phyloP scores from a whole-genome alignment of 1,140 invertebrate genomes.

The Dendroctonus ponderosae region DNA sequence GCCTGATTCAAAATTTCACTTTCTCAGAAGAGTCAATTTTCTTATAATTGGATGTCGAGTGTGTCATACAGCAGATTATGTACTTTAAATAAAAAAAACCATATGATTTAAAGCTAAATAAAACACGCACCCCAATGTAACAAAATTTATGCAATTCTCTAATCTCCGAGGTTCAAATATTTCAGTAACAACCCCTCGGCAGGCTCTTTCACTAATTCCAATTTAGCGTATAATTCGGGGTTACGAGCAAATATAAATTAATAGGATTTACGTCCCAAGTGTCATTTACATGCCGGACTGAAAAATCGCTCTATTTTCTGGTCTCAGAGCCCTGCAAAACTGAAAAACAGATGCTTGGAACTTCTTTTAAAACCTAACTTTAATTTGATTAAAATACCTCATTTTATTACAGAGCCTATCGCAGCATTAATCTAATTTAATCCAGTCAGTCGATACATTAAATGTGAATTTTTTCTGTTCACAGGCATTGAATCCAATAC shows the following conservation, averaged over 20 bases:
- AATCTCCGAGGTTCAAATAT: no score
- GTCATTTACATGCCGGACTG: no score
- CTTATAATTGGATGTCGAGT: not conserved
- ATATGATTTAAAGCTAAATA: not conserved
- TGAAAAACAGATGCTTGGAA: no score
- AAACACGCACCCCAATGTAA: not conserved
- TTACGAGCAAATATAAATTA: conserved; percentile 1
- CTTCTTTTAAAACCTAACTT: no score
- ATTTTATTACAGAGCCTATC: not conserved
- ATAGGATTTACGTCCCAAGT: not conserved
- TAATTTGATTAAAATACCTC: no score
- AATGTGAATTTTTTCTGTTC: not conserved
- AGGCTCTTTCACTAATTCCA: no score
- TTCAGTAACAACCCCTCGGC: no score
- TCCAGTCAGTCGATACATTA: not conserved
- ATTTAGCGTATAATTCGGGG: no score
- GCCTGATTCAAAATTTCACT: not conserved
- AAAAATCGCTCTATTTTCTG: no score
- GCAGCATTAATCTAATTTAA: not conserved
- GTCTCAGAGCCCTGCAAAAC: no score
- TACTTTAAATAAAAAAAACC: not conserved
- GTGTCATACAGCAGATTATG: not conserved
- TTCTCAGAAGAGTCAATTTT: not conserved
- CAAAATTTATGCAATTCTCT: no score
- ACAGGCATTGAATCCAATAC: not conserved